Evolutionary conservation across 2,888 invertebrate genomes (phyloP).

Genomic region (Platycheirus albimanus): DNA sequence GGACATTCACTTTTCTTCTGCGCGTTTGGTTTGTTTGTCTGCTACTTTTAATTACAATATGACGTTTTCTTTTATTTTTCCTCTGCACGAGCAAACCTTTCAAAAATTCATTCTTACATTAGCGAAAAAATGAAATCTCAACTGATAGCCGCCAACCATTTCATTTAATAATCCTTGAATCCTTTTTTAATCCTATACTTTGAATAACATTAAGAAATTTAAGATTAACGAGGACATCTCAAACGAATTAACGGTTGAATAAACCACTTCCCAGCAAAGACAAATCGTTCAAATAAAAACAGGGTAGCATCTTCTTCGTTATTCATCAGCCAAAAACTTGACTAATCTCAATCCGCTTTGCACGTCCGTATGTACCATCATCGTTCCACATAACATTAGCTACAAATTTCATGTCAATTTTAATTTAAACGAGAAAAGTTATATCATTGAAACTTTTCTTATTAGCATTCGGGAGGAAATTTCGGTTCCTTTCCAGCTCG

Average conservation of each 20-base stretch:
- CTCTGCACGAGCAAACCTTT: too few species aligned
- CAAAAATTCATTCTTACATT: too few species aligned
- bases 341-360: conserved; percentile 64
- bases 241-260: conserved; percentile 35
- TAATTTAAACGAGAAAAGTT: conserved; percentile 75
- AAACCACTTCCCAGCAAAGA: conserved; percentile 18
- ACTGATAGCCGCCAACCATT: not conserved
- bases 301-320: conserved; percentile 10
- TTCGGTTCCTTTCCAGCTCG: conserved; percentile 38
- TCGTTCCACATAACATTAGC: conserved; percentile 72
- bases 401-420: conserved; percentile 74
- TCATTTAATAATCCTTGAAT: not conserved
- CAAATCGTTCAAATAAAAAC: conserved; percentile 30
- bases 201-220: not conserved
- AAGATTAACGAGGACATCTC: conserved; percentile 7
- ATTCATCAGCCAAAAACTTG: conserved; percentile 58
- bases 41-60: too few species aligned
- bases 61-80: too few species aligned
- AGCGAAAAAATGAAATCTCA: too few species aligned
- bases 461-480: conserved; percentile 73
- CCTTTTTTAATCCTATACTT: not conserved
- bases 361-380: conserved; percentile 64
- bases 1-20: too few species aligned
- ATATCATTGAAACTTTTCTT: conserved; percentile 74
- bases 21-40: too few species aligned